phyloP scores from a whole-genome alignment of 2,113 vertebrate genomes.

The Lophochroa leadbeateri region DNA sequence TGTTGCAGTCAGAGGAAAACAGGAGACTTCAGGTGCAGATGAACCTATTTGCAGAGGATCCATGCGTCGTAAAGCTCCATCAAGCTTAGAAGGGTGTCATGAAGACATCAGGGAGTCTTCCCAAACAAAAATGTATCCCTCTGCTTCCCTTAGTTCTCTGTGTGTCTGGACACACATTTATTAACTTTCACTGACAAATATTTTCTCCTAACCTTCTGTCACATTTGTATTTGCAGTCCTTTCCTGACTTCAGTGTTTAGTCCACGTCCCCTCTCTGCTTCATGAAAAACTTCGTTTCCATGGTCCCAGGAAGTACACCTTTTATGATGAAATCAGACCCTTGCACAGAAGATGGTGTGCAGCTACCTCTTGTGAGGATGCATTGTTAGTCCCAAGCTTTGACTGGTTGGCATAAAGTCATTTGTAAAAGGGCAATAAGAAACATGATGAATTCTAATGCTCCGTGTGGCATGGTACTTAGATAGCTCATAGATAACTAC shows the following conservation, averaged over 20 bases:
- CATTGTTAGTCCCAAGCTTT: neutral
- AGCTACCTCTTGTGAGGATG: neutral
- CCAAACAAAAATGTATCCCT: neutral
- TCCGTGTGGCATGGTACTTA: neutral
- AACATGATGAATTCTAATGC: slow-evolving; percentile 52
- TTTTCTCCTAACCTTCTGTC: neutral
- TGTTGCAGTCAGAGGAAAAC: neutral
- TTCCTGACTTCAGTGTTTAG: neutral
- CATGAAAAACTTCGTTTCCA: neutral
- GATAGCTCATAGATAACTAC: neutral
- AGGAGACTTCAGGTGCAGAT: neutral
- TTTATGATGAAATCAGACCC: neutral
- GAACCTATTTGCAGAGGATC: neutral
- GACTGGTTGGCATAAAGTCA: slow-evolving; percentile 8
- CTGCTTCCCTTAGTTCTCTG: neutral
- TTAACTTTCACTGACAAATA: neutral
- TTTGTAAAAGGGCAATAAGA: slow-evolving; percentile 44
- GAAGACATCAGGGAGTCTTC: neutral
- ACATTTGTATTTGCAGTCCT: neutral
- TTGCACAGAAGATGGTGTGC: neutral
- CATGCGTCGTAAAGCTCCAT: neutral
- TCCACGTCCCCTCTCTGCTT: neutral
- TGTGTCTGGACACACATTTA: neutral
- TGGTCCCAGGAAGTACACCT: neutral
- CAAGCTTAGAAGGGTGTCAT: neutral